A percentile compares a stretch with the other conserved stretches of the same genome.
Conservation (phyloP, 2,797 vertebrate genomes). For the Poliocrania exsul region DNA sequence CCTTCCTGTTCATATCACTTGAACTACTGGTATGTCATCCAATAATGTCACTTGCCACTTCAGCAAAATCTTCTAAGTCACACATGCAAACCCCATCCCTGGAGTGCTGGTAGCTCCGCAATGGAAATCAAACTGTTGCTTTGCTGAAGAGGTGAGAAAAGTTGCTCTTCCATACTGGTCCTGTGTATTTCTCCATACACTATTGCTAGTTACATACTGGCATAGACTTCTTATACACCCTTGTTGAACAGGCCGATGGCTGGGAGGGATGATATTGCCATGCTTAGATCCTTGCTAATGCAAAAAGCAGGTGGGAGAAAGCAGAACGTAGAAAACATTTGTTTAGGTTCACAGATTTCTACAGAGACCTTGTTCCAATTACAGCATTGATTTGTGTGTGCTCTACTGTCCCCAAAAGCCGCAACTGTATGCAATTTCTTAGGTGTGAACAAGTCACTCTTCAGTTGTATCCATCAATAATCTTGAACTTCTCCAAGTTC, state of each 20-base stretch:
- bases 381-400: not conserved
- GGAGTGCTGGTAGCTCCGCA: not conserved
- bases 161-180: not conserved
- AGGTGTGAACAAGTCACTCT: not conserved
- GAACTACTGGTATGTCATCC: not conserved
- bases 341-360: not conserved
- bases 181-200: not conserved
- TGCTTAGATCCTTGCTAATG: not conserved
- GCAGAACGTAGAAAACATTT: not conserved
- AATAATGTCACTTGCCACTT: not conserved
- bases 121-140: not conserved
- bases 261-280: not conserved
- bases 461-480: not conserved
- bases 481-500: not conserved
- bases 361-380: not conserved
- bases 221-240: not conserved
- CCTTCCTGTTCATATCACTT: not conserved
- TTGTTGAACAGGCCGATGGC: not conserved
- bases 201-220: not conserved
- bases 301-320: not conserved
- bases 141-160: not conserved
- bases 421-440: not conserved
- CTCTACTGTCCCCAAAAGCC: rapidly evolving
- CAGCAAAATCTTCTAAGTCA: constrained; percentile 10
- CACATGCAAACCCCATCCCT: not conserved